These are phyloP conservation scores for Alsophila aescularia DNA, from an alignment of 2,888 invertebrate species.

Conservation along the genomic window DNA sequence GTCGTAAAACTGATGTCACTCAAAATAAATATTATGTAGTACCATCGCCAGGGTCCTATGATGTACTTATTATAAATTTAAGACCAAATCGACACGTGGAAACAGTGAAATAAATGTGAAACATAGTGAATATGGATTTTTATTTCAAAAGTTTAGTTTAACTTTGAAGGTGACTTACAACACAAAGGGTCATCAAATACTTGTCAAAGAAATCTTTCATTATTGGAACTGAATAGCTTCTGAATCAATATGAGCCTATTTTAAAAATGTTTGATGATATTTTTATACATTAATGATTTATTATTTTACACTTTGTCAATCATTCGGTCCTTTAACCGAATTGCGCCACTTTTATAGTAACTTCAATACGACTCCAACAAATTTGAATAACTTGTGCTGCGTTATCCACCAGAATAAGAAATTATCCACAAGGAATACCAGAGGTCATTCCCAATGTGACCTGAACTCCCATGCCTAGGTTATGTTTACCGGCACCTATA, in stretches of 20 bases:
- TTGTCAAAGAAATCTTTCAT: background rate
- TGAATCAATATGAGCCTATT: background rate
- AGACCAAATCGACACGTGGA: too few species aligned
- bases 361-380: too few species aligned
- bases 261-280: background rate
- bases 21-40: too few species aligned
- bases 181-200: slow-evolving; percentile 4
- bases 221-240: background rate
- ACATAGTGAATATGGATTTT: background rate
- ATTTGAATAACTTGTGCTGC: background rate
- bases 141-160: slow-evolving; percentile 13
- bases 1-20: too few species aligned
- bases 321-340: too few species aligned
- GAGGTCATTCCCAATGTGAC: slow-evolving; percentile 78
- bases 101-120: too few species aligned
- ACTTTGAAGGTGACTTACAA: slow-evolving; percentile 26
- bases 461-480: slow-evolving; percentile 63
- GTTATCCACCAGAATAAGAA: background rate
- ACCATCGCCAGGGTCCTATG: too few species aligned
- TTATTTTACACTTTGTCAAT: too few species aligned
- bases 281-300: background rate
- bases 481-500: slow-evolving; percentile 72
- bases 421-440: slow-evolving; percentile 42
- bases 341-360: too few species aligned
- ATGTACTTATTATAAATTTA: too few species aligned